These are phyloP conservation scores for Menidia menidia DNA, from an alignment of 2,797 vertebrate species.

Conservation along the genomic window DNA sequence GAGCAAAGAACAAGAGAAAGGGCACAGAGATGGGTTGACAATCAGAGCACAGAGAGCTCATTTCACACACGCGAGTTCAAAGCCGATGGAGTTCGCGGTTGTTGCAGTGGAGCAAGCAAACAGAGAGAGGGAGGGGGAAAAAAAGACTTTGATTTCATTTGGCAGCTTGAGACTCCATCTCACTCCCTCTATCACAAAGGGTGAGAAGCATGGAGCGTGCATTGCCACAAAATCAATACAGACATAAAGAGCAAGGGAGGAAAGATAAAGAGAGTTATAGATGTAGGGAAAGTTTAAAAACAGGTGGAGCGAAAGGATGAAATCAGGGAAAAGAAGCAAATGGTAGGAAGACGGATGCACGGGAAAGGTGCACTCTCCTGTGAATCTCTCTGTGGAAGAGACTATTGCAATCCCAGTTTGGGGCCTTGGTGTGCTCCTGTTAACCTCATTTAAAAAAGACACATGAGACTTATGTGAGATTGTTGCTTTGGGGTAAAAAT, in stretches of 20 bases:
- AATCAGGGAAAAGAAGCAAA: slow-evolving; percentile 40
- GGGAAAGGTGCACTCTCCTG: not conserved
- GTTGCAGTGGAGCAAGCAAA: slow-evolving; percentile 59
- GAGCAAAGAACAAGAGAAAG: slow-evolving; percentile 46
- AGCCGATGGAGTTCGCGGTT: slow-evolving; percentile 72
- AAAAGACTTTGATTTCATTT: slow-evolving; percentile 81
- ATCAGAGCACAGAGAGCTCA: slow-evolving; percentile 78
- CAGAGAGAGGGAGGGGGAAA: slow-evolving; percentile 38
- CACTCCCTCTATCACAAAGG: slow-evolving; percentile 78
- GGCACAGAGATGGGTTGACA: slow-evolving; percentile 62
- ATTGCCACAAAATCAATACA: slow-evolving; percentile 80
- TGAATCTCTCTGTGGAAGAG: slow-evolving; percentile 19
- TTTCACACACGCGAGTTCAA: slow-evolving; percentile 81
- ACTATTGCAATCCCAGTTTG: not conserved
- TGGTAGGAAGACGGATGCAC: slow-evolving; percentile 25
- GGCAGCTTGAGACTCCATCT: slow-evolving; percentile 76
- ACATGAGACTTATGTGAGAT: slow-evolving; percentile 24
- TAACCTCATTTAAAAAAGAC: slow-evolving; percentile 38
- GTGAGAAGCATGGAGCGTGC: slow-evolving; percentile 68
- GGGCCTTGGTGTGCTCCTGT: slow-evolving; percentile 29
- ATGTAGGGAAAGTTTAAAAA: slow-evolving; percentile 41
- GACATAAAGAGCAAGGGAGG: slow-evolving; percentile 73
- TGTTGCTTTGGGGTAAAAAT: not conserved
- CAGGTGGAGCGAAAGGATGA: slow-evolving; percentile 22
- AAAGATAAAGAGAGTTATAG: slow-evolving; percentile 67